Conservation (phyloP, 2,797 vertebrate species). For the Smutsia gigantea region DNA sequence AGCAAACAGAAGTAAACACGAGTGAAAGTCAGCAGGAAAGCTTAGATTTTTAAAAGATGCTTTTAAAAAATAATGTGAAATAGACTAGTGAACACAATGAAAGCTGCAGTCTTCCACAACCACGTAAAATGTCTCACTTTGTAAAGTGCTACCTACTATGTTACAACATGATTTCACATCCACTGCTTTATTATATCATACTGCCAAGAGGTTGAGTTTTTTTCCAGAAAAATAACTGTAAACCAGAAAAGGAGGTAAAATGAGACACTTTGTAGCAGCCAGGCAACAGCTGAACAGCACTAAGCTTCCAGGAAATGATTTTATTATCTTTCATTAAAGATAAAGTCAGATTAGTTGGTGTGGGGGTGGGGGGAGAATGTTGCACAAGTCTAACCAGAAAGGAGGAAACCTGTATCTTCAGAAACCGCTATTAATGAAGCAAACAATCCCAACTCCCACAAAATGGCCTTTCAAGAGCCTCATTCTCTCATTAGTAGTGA, state of each 20-base stretch:
- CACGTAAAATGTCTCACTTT: not conserved
- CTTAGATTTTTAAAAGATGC: not conserved
- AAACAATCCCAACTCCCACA: constrained; percentile 46
- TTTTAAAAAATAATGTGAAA: constrained; percentile 49
- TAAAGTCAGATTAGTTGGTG: constrained; percentile 32
- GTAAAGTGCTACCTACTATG: not conserved
- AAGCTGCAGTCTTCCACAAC: constrained; percentile 29
- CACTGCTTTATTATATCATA: not conserved
- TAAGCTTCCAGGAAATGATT: constrained; percentile 57
- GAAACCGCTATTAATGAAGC: constrained; percentile 53
- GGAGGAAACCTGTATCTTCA: constrained; percentile 31
- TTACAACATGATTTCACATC: constrained; percentile 33
- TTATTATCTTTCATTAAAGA: constrained; percentile 69
- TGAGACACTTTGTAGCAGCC: constrained; percentile 64
- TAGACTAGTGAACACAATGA: not conserved
- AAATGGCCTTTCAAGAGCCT: constrained; percentile 52
- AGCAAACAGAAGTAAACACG: not conserved
- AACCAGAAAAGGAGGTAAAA: constrained; percentile 26
- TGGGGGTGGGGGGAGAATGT: not conserved
- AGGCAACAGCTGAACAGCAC: constrained; percentile 63
- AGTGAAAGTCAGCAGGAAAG: not conserved
- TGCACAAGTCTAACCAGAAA: constrained; percentile 44
- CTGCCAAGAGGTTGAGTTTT: constrained; percentile 20
- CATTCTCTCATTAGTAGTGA: constrained; percentile 25
- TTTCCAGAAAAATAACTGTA: constrained; percentile 43